Evolutionary conservation across 1,140 invertebrate genomes (phyloP).

Genomic region (Rhynchophorus ferrugineus): DNA sequence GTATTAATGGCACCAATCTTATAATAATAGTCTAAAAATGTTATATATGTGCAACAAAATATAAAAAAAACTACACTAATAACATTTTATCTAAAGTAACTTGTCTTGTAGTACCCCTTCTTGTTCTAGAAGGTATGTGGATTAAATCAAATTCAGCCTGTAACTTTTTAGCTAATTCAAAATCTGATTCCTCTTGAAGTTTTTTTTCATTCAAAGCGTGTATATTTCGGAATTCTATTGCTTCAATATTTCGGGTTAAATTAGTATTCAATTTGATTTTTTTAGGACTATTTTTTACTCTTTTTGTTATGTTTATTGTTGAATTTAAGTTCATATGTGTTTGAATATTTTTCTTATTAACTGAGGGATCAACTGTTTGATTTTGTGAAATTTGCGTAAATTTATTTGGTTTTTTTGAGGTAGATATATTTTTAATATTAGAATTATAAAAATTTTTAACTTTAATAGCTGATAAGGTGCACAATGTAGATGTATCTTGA

Average conservation of each 20-base stretch:
- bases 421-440: too few relatives aligned
- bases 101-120: conserved; percentile 18
- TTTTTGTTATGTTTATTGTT: not conserved
- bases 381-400: too few relatives aligned
- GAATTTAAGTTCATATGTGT: too few relatives aligned
- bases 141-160: conserved; percentile 27
- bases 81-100: conserved; percentile 24
- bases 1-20: too few relatives aligned
- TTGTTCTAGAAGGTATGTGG: conserved; percentile 10
- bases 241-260: not conserved
- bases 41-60: too few relatives aligned
- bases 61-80: conserved; percentile 5
- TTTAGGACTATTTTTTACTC: conserved; percentile 1
- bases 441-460: too few relatives aligned
- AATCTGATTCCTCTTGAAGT: conserved; percentile 30
- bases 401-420: too few relatives aligned
- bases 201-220: conserved; percentile 16
- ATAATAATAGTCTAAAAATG: too few relatives aligned
- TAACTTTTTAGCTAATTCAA: conserved; percentile 28
- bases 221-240: conserved; percentile 1
- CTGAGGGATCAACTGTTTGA: too few relatives aligned
- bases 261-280: conserved; percentile 6
- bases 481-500: too few relatives aligned
- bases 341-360: too few relatives aligned
- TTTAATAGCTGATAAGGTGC: too few relatives aligned